A percentile compares a stretch with the other conserved stretches of the same genome.
Evolutionary conservation across 2,888 invertebrate genomes (phyloP).

Genomic region (Coenonympha glycerion): DNA sequence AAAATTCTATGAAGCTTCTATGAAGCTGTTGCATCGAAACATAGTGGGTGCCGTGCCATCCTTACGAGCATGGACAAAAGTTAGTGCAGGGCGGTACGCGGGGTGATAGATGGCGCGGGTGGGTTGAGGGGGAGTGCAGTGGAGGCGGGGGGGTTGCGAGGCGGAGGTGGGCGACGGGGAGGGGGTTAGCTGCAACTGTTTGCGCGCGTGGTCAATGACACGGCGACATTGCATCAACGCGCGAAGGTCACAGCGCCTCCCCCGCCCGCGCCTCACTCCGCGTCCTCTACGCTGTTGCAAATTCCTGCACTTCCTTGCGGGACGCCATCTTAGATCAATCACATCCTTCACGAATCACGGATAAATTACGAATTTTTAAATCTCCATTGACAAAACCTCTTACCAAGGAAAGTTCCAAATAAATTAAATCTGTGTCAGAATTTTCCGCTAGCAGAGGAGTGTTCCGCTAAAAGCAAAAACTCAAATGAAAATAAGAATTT

Average conservation of each 20-base stretch:
- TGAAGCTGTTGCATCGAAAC: constrained; percentile 4
- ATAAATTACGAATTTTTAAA: no score
- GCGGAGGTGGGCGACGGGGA: constrained; percentile 31
- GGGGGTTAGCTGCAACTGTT: constrained; percentile 38
- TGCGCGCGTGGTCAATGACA: constrained; percentile 68
- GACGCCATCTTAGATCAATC: constrained; percentile 67
- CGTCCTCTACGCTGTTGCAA: constrained; percentile 40
- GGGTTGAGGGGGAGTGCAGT: constrained; percentile 12
- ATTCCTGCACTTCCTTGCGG: constrained; percentile 58
- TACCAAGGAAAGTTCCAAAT: no score
- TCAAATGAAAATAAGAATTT: no score
- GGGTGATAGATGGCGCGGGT: constrained; percentile 22
- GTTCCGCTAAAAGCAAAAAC: no score
- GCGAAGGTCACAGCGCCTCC: constrained; percentile 62
- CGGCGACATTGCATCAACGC: constrained; percentile 74
- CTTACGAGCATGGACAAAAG: constrained; percentile 23
- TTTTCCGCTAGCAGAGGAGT: no score
- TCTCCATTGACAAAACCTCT: no score
- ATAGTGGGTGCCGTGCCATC: constrained; percentile 15
- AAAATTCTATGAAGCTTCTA: neutral
- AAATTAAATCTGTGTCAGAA: no score
- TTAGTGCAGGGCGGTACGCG: constrained; percentile 15
- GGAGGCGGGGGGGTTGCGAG: constrained; percentile 28
- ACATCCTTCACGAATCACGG: no score
- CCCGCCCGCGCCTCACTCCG: constrained; percentile 37